A percentile compares a stretch with the other conserved stretches of the same genome.
Evolutionary conservation across 2,797 vertebrate genomes (phyloP).

Genomic region (Sciurus carolinensis): DNA sequence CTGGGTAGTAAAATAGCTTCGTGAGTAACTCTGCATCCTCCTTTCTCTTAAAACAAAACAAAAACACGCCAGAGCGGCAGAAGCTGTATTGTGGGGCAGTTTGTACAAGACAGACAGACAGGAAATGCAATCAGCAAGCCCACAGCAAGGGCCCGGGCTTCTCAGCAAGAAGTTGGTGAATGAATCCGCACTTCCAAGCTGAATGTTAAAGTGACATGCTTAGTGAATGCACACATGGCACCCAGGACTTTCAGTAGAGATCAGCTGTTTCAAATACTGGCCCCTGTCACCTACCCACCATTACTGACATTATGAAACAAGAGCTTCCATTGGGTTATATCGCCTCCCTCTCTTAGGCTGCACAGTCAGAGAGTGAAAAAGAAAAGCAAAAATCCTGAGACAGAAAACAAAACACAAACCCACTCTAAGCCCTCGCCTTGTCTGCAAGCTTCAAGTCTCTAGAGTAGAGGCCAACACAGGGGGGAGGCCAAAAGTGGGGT

Average conservation of each 20-base stretch:
- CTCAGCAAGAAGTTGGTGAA: neutral
- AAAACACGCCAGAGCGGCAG: neutral
- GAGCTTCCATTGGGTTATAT: neutral
- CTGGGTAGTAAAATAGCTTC: neutral
- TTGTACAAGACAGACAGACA: neutral
- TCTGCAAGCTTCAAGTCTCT: neutral
- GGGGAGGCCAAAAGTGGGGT: neutral
- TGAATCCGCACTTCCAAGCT: rapidly evolving
- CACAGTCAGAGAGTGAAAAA: neutral
- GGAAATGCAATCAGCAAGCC: rapidly evolving
- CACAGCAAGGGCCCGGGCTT: neutral
- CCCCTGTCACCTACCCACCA: neutral
- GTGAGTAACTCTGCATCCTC: neutral
- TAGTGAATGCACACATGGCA: rapidly evolving
- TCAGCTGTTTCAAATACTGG: neutral
- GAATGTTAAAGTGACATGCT: neutral
- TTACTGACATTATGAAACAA: neutral
- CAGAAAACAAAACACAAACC: neutral
- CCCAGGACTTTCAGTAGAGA: neutral
- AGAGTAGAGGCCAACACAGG: neutral
- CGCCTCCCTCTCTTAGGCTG: neutral
- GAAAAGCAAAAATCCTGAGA: neutral
- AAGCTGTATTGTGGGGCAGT: neutral
- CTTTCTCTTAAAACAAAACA: neutral
- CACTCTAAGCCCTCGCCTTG: neutral